Evolutionary conservation across 2,113 vertebrate species (phyloP).

Genomic region (Rousettus leschenaultii): DNA sequence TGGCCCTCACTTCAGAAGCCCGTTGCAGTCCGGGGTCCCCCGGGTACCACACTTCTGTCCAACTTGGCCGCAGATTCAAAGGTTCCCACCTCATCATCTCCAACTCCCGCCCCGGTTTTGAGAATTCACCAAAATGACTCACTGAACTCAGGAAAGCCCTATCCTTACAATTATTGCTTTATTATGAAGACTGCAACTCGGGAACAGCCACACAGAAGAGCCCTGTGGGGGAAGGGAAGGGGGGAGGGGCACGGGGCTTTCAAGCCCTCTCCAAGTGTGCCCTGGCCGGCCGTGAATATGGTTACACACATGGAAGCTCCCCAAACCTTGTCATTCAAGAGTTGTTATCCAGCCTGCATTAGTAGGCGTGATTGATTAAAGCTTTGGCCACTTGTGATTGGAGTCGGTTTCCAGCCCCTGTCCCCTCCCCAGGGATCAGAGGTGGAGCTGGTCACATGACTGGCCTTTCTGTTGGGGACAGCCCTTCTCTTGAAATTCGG

Average conservation of each 20-base stretch:
- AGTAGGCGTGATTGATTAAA: background rate
- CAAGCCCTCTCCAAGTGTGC: accelerated
- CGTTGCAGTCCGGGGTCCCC: background rate
- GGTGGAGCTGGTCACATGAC: background rate
- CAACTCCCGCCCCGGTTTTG: background rate
- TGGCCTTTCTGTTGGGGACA: background rate
- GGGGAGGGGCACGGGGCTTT: background rate
- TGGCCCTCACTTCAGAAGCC: background rate
- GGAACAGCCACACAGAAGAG: background rate
- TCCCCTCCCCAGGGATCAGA: background rate
- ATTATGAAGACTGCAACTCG: background rate
- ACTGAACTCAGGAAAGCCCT: background rate
- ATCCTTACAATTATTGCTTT: background rate
- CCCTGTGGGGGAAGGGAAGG: background rate
- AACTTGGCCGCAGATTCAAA: background rate
- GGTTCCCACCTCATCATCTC: background rate
- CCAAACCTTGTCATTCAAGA: background rate
- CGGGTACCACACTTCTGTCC: background rate
- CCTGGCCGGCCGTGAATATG: background rate
- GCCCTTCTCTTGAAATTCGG: background rate
- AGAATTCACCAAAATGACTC: background rate
- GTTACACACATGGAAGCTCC: background rate
- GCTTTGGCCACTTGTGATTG: background rate
- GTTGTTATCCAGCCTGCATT: background rate
- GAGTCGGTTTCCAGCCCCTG: background rate